These are phyloP conservation scores for Sparidentex hasta DNA, from an alignment of 2,797 vertebrate genomes.

Conservation along the genomic window DNA sequence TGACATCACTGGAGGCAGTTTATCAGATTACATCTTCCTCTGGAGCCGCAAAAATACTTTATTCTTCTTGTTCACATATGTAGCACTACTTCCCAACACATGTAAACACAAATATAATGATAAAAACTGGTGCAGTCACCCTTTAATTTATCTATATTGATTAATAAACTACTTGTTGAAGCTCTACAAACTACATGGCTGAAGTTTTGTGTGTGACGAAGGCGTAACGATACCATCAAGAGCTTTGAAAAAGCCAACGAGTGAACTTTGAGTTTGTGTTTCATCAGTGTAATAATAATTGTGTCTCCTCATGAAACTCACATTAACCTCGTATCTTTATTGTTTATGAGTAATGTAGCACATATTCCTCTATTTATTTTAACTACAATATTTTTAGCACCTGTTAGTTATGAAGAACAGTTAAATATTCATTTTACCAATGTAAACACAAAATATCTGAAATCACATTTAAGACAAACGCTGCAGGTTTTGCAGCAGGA, in stretches of 20 bases:
- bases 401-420: conserved; percentile 13
- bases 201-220: background rate
- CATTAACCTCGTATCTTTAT: background rate
- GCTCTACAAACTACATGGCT: background rate
- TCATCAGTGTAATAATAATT: background rate
- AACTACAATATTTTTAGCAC: conserved; percentile 2
- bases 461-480: conserved; percentile 13
- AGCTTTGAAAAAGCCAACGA: background rate
- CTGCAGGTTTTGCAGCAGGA: conserved; percentile 9
- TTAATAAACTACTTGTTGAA: background rate
- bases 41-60: too few relatives aligned
- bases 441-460: background rate
- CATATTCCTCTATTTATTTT: conserved; percentile 4
- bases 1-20: too few relatives aligned
- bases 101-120: too few relatives aligned
- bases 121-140: too few relatives aligned
- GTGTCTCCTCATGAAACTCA: background rate
- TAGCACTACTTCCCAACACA: too few relatives aligned
- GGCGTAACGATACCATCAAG: background rate
- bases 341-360: conserved; percentile 4
- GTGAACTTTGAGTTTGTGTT: background rate
- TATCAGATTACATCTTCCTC: too few relatives aligned
- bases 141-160: background rate
- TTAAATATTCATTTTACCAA: background rate
- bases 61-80: too few relatives aligned